Evolutionary conservation across 1,140 invertebrate genomes (phyloP), one percentile per base, ranked within the genome.

Genomic region (Zeugodacus cucurbitae): DNA sequence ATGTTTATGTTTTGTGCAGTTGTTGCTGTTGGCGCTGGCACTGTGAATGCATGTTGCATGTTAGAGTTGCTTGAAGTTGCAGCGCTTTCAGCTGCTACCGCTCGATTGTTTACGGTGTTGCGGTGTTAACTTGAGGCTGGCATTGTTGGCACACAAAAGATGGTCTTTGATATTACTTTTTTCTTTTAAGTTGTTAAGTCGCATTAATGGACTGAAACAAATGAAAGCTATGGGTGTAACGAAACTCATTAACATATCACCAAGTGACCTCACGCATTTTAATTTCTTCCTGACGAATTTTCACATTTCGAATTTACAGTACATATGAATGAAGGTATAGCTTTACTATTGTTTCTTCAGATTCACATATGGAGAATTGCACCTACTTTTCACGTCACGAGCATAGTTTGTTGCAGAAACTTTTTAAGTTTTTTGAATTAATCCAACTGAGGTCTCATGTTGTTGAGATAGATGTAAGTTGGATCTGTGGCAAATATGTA

Each of bases 1-100:
- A 48, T 82, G 57, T 34, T 87, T 59, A 59, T 87, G 86, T 59
- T 87, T 87, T 59, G 54, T 87, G 44, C 26, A 34, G 86, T 32
- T 29, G 54, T 70, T 70, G 58, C 34, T 70, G 58, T 70, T 87
- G 22, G 3, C n/a, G n/a, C n/a, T 87, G 14, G 14, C 32, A 34
- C 17, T 74, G 34, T 11, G 20, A 34, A 34, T 34, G n/a, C 41
- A 82, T 26, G 74, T 82, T 82, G 37, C 74, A 82, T 48, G 74
- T 82, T 82, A 82, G 41, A 82, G 74, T 82, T 29, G 41, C 41
- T 48, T n/a, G 7, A 82, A 82, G 74, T 82, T 82, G 74, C 74
- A 48, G 20, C 17, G 22, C 34, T 74, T 74, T 74, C 37, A n/a
- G 41, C 74, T 11, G 41, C 41, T 48, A n/a, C 41, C 41, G 11